Conservation (phyloP, 2,888 invertebrate genomes). For the Argyresthia albistria region DNA sequence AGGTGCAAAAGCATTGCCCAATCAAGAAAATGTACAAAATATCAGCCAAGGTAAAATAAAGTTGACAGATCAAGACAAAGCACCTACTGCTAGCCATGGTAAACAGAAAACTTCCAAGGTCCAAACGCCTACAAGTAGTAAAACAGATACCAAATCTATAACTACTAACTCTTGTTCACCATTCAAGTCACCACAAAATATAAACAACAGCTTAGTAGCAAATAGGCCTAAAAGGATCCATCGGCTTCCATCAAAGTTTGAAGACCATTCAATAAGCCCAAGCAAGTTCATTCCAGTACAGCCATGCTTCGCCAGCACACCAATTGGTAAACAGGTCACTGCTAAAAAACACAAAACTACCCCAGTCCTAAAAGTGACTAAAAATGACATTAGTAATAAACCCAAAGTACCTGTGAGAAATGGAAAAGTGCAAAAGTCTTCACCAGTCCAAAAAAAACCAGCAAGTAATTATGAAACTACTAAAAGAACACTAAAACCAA, state of each 20-base stretch:
- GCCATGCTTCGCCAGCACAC: slow-evolving; percentile 48
- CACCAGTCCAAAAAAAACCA: neutral
- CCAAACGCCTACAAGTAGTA: too few relatives aligned
- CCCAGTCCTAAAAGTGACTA: neutral
- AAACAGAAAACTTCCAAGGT: too few relatives aligned
- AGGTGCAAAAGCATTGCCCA: neutral
- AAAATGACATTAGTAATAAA: neutral
- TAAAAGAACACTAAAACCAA: neutral
- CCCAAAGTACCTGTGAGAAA: slow-evolving; percentile 13
- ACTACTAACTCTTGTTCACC: slow-evolving; percentile 14
- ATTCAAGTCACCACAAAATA: slow-evolving; percentile 29
- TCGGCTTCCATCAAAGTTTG: slow-evolving; percentile 44
- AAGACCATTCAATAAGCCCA: slow-evolving; percentile 48
- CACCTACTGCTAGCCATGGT: too few relatives aligned
- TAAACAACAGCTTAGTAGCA: slow-evolving; percentile 28
- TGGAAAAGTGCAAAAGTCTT: neutral
- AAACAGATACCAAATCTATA: neutral
- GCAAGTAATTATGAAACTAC: neutral
- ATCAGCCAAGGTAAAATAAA: neutral
- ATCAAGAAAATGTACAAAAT: neutral
- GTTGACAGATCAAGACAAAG: neutral
- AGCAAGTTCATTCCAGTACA: slow-evolving; percentile 38
- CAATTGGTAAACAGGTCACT: slow-evolving; percentile 16
- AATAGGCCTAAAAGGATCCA: slow-evolving; percentile 43
- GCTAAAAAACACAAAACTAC: neutral